A percentile compares a stretch with the other conserved stretches of the same genome.
These are phyloP conservation scores for Upupa epops DNA, from an alignment of 2,113 vertebrate genomes.

Conservation along the genomic window DNA sequence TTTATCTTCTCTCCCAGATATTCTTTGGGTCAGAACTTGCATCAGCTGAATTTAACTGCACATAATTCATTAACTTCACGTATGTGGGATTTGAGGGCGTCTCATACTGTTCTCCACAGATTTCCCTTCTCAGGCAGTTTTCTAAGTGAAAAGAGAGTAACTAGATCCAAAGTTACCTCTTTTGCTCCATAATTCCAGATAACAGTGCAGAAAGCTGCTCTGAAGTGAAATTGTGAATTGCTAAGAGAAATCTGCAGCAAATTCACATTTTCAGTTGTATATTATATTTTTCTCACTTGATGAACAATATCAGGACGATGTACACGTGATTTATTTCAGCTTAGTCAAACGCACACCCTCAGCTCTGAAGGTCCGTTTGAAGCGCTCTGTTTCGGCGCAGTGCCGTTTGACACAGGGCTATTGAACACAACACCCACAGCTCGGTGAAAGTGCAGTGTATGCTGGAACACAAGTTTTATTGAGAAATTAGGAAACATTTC, in stretches of 20 bases:
- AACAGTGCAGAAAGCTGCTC: not conserved
- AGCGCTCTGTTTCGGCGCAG: not conserved
- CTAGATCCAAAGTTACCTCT: not conserved
- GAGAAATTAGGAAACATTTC: too few species aligned
- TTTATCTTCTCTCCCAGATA: not conserved
- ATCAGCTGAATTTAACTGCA: not conserved
- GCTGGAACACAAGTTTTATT: too few species aligned
- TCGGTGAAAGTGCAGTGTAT: not conserved
- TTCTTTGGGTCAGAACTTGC: not conserved
- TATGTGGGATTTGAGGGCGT: fast-evolving
- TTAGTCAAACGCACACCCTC: not conserved
- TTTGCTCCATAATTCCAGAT: not conserved
- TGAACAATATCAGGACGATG: not conserved
- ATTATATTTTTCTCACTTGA: not conserved
- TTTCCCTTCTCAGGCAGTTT: not conserved
- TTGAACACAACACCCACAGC: not conserved
- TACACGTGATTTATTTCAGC: not conserved
- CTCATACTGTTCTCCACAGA: not conserved
- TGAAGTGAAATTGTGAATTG: not conserved
- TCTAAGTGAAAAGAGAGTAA: not conserved
- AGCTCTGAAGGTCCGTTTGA: not conserved
- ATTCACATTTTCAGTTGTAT: not conserved
- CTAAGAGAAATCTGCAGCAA: not conserved
- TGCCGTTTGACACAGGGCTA: not conserved
- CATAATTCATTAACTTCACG: not conserved